phyloP scores from a whole-genome alignment of 2,113 vertebrate species.

The Emydura subglobosa region DNA sequence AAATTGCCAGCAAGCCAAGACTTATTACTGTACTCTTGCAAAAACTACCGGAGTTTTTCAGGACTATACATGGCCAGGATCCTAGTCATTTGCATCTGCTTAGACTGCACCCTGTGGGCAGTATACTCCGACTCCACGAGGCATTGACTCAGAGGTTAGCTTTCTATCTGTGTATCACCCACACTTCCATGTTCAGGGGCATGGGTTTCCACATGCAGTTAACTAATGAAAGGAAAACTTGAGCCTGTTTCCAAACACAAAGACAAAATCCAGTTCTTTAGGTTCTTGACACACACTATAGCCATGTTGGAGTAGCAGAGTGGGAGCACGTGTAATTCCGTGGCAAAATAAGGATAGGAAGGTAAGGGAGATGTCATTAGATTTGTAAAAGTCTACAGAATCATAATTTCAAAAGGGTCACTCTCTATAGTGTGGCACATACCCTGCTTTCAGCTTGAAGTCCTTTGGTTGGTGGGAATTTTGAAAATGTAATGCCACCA shows the following conservation, averaged over 20 bases:
- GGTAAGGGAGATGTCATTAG: not conserved
- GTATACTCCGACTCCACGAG: not conserved
- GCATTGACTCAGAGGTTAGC: not conserved
- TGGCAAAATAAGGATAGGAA: not conserved
- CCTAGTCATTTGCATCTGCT: not conserved
- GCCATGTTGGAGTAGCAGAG: not conserved
- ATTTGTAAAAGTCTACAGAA: not conserved
- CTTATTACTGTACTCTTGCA: not conserved
- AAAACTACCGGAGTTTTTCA: not conserved
- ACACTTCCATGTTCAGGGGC: accelerated
- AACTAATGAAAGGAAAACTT: not conserved
- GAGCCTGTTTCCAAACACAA: not conserved
- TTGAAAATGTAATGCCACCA: not conserved
- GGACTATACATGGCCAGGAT: accelerated
- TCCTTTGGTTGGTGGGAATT: not conserved
- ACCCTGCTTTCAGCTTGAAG: not conserved
- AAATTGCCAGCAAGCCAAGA: not conserved
- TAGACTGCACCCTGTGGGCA: not conserved
- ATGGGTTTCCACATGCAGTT: not conserved
- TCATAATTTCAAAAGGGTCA: not conserved
- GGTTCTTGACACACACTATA: not conserved
- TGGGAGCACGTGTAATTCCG: not conserved
- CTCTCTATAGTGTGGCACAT: not conserved
- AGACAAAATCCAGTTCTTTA: not conserved
- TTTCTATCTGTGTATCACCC: not conserved